Conservation (phyloP, 2,888 invertebrate genomes). For the Tryphoninae sp. region DNA sequence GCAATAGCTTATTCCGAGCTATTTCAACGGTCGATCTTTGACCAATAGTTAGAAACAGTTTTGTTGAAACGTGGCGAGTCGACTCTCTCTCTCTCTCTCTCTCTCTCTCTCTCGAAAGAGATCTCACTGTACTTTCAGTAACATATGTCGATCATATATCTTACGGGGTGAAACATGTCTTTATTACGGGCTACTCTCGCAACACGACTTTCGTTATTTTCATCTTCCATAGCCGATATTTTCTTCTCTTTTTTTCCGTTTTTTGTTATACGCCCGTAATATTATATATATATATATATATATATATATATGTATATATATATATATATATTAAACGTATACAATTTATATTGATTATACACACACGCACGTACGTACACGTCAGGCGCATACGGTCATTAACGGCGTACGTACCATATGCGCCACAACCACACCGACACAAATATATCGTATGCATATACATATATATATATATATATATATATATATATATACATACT, state of each 20-base stretch:
- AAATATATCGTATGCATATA: neutral
- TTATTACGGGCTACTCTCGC: too few relatives aligned
- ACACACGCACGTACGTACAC: neutral
- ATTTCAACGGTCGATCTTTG: too few relatives aligned
- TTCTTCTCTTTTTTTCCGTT: neutral
- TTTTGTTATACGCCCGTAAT: neutral
- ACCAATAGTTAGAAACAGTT: too few relatives aligned
- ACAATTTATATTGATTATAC: neutral
- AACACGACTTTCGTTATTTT: neutral
- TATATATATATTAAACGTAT: neutral
- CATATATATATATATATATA: neutral
- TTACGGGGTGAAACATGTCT: too few relatives aligned
- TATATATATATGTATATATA: neutral
- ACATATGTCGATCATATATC: too few relatives aligned
- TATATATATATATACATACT: too few relatives aligned
- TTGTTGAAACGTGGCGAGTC: neutral
- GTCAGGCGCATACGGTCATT: neutral
- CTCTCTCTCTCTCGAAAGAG: conserved; percentile 1
- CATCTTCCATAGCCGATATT: neutral
- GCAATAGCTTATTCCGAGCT: too few relatives aligned
- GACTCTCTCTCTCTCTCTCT: neutral
- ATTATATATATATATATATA: neutral
- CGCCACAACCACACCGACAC: neutral
- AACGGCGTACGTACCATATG: neutral
- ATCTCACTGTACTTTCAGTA: too few relatives aligned